Evolutionary conservation across 1,140 invertebrate species (phyloP), one percentile per base, ranked within the genome.

Genomic region (Helicoverpa armigera): DNA sequence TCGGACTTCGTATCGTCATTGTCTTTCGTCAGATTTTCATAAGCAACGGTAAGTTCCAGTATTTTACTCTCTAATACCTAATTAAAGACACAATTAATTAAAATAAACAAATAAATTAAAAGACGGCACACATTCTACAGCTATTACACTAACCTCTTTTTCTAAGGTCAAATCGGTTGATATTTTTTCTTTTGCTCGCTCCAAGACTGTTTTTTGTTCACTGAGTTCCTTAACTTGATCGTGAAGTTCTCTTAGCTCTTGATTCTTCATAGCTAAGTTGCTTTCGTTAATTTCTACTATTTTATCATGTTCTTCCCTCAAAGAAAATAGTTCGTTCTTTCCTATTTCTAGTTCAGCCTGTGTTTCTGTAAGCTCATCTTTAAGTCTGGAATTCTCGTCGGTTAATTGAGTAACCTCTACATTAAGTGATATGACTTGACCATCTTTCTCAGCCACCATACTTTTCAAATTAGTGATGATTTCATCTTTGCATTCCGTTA

Each of bases 101-200:
- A 65, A 76, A 76, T 16, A 74, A 72, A 60, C 75, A n/a, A 69
- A 18, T 14, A 48, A 67, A 54, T 73, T 65, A 74, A 54, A 11
- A 54, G 81, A 86, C 81, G 58, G 10, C 75, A 86, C 82, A 67
- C 48, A 81, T 23, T 35, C 35, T 51, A 18, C 51, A 79, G 75
- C 50, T 69, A 74, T 69, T 3, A 74, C 85, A 93, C 92, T 79
- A 89, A 94, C 93, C 91, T 93, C 83, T 84, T 90, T 92, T 72
- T 90, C 85, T 84, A 77, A 53, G 35, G 69, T 70, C 51, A 88
- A 76, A 69, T 86, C 83, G 58, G 65, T 77, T 14, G 70, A 81
- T 13, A 85, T 14, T 81, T 80, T 86, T 35, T 89, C 83, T 69
- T 86, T 89, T 77, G 89, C 86, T 74, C 35, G 70, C 43, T 82